Evolutionary conservation across 2,888 invertebrate species (phyloP), one percentile per base, ranked within the genome.

Genomic region (Leuctra nigra): DNA sequence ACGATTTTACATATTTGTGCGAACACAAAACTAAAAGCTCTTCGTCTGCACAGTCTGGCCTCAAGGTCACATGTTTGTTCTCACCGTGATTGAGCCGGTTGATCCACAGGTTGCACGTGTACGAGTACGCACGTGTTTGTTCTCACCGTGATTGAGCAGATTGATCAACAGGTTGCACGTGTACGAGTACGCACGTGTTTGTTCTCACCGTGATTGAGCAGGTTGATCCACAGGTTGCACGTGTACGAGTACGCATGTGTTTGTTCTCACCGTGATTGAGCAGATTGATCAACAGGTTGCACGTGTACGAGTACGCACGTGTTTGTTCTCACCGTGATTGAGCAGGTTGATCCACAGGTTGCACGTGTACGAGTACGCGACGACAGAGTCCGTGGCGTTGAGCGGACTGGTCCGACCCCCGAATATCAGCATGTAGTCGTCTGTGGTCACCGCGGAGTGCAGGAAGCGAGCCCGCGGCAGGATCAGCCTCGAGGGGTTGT

Each of bases 91-190:
- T 82, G 0, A 80, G 80, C 14, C 88, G 74, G 50, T 83, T 78
- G 58, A 91, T 83, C 93, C 93, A 94, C 65, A 87, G 84, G 71
- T 93, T 94, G 69, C 95, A 96, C 52, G 83, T 81, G 68, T 91
- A 95, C 7, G 89, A 82, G 68, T 94, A 95, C 0, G 91, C 91
- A n/a, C n/a, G n/a, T n/a, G n/a, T n/a, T n/a, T n/a, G n/a, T n/a
- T n/a, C 39, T 60, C 57, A 61, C 64, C 63, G 54, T 67, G 69
- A 66, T 83, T 82, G 0, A 80, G 80, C 14, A 88, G 74, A 52
- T 83, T 78, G 58, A 91, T 83, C 93, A 93, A 94, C 65, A 87
- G 84, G 71, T 93, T 94, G 69, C 95, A 96, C 52, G 83, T 81
- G 68, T 91, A 95, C 7, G 89, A 82, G 68, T 94, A 95, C 0